Evolutionary conservation across 2,797 vertebrate genomes (phyloP), one percentile per base, ranked within the genome.

Genomic region (Danio choprae): DNA sequence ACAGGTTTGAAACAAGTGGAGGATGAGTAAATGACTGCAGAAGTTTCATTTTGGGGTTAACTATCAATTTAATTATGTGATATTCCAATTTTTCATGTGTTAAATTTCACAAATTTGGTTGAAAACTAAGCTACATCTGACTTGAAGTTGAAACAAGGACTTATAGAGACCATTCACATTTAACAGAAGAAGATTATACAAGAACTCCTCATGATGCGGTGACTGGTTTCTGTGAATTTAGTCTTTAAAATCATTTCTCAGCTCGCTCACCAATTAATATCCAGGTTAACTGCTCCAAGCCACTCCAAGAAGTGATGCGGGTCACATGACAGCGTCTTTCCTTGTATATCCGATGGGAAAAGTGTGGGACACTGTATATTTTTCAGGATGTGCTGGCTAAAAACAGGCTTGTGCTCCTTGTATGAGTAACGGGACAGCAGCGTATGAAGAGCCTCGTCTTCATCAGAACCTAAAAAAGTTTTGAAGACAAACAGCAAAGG

Each of bases 261-360:
- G 15, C 29, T 46, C 15, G 90, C 95, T 90, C 84, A 98, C 97
- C 95, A 90, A 79, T 79, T 86, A 1, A 94, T 85, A 0, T 89
- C 80, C 6, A 91, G 88, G 38, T 91, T 91, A 83, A 96, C 89
- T 0, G 95, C 94, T 0, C 97, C 97, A 0, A 99, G 90, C 97
- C 97, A 99, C 77, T 98, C 96, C 63, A 98, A 91, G 44, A 98
- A 86, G 72, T 91, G 89, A 6, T 88, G 89, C 0, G 95, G 87
- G 22, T 94, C 90, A 91, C 94, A 95, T 36, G 94, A 91, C 20
- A 74, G 87, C 0, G 85, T 82, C 20, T 88, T 74, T n/a, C 94
- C 94, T 10, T 80, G 70, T 0, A 94, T 89, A 67, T 93, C 88
- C 0, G 84, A 80, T 56, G 92, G 90, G 74, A 87, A 83, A 50